Conservation (phyloP, 2,888 invertebrate genomes). For the Drosophila mimica region DNA sequence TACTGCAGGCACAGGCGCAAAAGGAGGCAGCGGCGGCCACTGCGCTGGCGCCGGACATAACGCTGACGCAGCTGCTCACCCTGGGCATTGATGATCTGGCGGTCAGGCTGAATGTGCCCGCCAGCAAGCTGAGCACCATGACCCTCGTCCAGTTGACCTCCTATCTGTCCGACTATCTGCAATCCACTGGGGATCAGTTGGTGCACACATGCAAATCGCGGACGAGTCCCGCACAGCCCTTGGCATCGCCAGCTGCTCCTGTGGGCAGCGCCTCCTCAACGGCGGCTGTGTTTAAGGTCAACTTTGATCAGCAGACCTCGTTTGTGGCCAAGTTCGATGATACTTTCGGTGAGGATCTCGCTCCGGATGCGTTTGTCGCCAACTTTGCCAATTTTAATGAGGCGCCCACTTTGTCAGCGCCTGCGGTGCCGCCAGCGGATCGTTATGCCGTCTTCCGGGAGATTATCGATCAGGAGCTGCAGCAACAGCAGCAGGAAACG, state of each 20-base stretch:
- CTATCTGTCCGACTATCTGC: conserved; percentile 88
- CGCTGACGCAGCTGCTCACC: conserved; percentile 92
- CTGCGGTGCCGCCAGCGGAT: conserved; percentile 88
- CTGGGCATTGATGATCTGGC: conserved; percentile 93
- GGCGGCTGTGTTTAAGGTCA: conserved; percentile 83
- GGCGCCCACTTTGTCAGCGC: conserved; percentile 47
- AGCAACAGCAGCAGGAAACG: conserved; percentile 86
- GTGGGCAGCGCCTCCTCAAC: not conserved
- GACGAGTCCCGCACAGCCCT: conserved; percentile 35
- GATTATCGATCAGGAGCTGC: conserved; percentile 91
- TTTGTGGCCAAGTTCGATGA: conserved; percentile 88
- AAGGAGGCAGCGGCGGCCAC: conserved; percentile 39
- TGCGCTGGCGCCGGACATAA: conserved; percentile 88
- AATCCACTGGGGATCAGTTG: conserved; percentile 84
- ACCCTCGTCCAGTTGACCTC: conserved; percentile 94
- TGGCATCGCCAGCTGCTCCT: conserved; percentile 23
- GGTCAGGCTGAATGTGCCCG: conserved; percentile 90
- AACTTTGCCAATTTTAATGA: conserved; percentile 88
- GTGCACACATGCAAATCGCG: conserved; percentile 70
- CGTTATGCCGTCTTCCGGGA: conserved; percentile 95
- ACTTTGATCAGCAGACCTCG: conserved; percentile 84
- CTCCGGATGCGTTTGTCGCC: conserved; percentile 86
- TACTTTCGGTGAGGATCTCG: conserved; percentile 86
- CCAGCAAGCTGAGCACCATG: conserved; percentile 92
- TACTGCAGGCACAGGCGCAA: conserved; percentile 74